These are phyloP conservation scores for Griposia aprilina DNA, from an alignment of 2,888 invertebrate genomes.

Conservation along the genomic window DNA sequence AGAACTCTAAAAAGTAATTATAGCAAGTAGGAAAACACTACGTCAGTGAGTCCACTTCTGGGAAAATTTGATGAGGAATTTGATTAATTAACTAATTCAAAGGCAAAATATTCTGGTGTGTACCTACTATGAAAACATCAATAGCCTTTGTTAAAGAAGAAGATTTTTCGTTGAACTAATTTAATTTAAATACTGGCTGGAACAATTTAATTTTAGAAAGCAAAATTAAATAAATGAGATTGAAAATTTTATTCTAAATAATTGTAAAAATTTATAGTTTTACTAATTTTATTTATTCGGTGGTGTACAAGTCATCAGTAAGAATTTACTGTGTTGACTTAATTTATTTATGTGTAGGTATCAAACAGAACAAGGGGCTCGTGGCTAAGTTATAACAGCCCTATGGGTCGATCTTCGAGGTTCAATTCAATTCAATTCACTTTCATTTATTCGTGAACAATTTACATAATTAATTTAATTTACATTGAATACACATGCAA, in stretches of 20 bases:
- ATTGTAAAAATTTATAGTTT: neutral
- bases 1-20: neutral
- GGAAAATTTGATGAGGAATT: conserved; percentile 4
- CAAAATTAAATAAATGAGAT: conserved; percentile 11
- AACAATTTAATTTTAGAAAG: conserved; percentile 21
- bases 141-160: neutral
- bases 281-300: neutral
- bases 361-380: neutral
- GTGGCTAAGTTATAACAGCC: neutral
- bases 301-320: neutral
- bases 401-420: neutral
- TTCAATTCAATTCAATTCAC: too few species aligned
- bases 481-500: too few species aligned
- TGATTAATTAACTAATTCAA: neutral
- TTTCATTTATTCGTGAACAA: too few species aligned
- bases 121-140: neutral
- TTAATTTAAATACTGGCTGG: conserved; percentile 19
- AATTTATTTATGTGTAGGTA: neutral
- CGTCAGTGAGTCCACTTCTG: neutral
- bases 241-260: neutral
- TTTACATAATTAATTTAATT: too few species aligned
- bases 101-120: neutral
- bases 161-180: conserved; percentile 8
- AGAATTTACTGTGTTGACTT: neutral
- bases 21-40: neutral